Base-by-base conservation (phyloP, 2,113 vertebrate genomes). In the Thunnus maccoyii region DNA sequence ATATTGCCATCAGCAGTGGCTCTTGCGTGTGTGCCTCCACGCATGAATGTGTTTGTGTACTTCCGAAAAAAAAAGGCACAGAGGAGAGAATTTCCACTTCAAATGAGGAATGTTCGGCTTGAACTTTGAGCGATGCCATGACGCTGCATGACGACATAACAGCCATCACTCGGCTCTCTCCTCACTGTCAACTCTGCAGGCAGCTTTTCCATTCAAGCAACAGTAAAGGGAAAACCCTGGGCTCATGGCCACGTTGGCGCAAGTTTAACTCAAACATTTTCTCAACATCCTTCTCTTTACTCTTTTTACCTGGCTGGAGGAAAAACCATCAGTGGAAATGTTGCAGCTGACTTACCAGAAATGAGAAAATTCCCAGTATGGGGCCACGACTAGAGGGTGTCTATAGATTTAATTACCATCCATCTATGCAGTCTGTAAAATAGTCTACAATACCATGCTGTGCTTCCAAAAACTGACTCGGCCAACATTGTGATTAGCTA, bases 1-100 rank as follows among this genome's bases (percentile, higher is more conserved):
- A 96, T 95, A 92, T 93, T 76, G 88, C 88, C 90, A 94, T 93
- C 86, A 90, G 82, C 77, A 58, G 83, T 18, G 70, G 89, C 86
- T 90, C 72, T 89, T 87, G 88, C 84, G 74, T 88, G 91, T 55
- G 80, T 66, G 74, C 47, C 72, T 86, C 76, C 71, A 68, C 67
- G 86, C 64, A 47, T 17, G 36, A 51, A 77, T 50, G 70, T 85
- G 83, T 84, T 80, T 86, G 86, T 64, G 78, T 79, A 78, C 55
- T 82, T 77, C 80, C 51, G 74, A 82, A 85, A 71, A 78, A 41
- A 41, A 41, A 41, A 41, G 9, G 36, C 36, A 65, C 36, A 14
- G 60, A 77, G 81, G 1, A 17, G 58, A 81, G 71, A 91, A 76
- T 90, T 89, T 88, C 82, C 85, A 76, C 78, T 86, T 84, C 22